Evolutionary conservation across 2,888 invertebrate species (phyloP).

Genomic region (Diloba caeruleocephala): DNA sequence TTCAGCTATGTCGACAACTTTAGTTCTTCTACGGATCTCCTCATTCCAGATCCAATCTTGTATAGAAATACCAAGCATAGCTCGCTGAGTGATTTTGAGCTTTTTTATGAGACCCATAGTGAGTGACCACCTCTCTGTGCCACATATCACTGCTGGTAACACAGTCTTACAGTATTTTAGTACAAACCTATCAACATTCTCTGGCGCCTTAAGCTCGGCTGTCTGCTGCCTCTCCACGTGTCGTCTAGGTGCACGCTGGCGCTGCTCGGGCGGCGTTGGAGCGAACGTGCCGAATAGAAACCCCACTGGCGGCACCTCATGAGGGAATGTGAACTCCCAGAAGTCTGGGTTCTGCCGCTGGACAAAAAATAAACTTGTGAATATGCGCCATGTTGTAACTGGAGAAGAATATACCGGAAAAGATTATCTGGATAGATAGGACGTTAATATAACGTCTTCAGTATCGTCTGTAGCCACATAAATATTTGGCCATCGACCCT

Average conservation of each 20-base stretch:
- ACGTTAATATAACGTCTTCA: too few species aligned
- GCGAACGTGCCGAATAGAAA: slow-evolving; percentile 85
- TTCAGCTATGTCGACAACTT: too few species aligned
- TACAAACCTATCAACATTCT: slow-evolving; percentile 78
- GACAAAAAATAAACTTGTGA: background rate
- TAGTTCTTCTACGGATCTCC: too few species aligned
- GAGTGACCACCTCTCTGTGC: too few species aligned
- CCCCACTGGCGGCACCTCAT: slow-evolving; percentile 66
- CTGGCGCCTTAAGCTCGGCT: slow-evolving; percentile 82
- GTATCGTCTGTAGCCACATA: too few species aligned
- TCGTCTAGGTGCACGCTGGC: slow-evolving; percentile 62
- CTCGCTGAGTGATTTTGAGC: too few species aligned
- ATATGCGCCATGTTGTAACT: background rate
- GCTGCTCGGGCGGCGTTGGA: slow-evolving; percentile 69
- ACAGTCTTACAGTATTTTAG: too few species aligned
- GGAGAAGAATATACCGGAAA: background rate
- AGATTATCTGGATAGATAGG: background rate
- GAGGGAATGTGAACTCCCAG: slow-evolving; percentile 72
- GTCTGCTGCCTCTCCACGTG: slow-evolving; percentile 67
- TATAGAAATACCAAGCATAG: too few species aligned
- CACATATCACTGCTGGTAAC: too few species aligned
- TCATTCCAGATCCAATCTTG: too few species aligned
- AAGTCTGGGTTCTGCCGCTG: slow-evolving; percentile 73
- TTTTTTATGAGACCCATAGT: too few species aligned
- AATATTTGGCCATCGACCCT: too few species aligned